Base-by-base conservation (phyloP, 2,888 invertebrate genomes). In the Eilema caniola region DNA sequence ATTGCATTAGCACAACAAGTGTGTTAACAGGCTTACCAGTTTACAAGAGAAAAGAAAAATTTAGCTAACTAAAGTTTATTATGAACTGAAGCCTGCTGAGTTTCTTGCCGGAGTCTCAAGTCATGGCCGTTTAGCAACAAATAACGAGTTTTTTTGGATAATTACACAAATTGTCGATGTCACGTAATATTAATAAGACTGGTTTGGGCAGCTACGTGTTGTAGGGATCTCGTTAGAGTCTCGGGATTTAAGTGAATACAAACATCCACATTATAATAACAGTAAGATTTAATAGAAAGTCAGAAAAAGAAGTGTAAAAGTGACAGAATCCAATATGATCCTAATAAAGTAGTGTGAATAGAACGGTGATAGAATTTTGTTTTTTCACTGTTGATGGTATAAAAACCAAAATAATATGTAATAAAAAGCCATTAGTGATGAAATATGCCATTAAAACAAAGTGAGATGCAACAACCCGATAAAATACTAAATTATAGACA, bases 1-100 rank as follows among this genome's bases (percentile, higher is more conserved):
- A 89, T 87, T 85, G 79, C 83, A 85, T 86, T 86, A 86, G 80
- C 79, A 83, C 85, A 84, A 84, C 83, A 77, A 78, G 77, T 83
- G 78, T 75, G 78, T 80, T 80, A 80, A 78, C 74, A 74, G 72
- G 75, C 78, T 68, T 71, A 75, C 76, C 77, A 82, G 69, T 66
- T 56, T 65, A 64, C 24, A 56, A 37, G 25, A n/a, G 14, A 64
- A 2, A 64, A 53, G 16, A 47, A 47, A 10, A 53, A n/a, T 20
- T 20, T 47, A 20, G 47, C 47, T 47, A 1, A 41, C 20, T 20
- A 20, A 47, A 16, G 47, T 47, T 41, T 47, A 47, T 47, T 47
- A 47, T 47, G 7, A 47, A 16, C 14, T 41, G 16, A 41, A 47
- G 7, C 7, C 2, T 4, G 4, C 41, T 20, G 20, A 20, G 20